Conservation (phyloP, 92 coral and sea anemone genomes). For the Phenganax marumi region DNA sequence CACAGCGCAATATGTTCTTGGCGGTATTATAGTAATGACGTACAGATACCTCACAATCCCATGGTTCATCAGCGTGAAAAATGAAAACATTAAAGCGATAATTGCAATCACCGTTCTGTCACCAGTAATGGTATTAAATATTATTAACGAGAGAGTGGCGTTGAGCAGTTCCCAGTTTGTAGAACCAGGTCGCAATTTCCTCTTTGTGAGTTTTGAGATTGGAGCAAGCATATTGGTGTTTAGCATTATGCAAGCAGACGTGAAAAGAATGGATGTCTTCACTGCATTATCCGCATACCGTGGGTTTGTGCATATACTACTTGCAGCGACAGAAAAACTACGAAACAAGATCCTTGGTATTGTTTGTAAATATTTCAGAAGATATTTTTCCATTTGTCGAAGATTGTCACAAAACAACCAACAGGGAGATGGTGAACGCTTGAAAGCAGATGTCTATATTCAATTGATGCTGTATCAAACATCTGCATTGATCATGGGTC, state of each 20-base stretch:
- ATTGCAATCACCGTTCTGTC: conserved; percentile 7
- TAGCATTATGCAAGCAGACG: conserved; percentile 31
- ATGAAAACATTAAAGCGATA: conserved; percentile 15
- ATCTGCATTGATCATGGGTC: conserved; percentile 23
- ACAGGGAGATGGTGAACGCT: background rate
- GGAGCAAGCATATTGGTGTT: conserved; percentile 17
- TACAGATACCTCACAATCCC: conserved; percentile 31
- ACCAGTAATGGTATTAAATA: background rate
- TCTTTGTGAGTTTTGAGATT: conserved; percentile 3
- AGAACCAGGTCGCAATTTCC: conserved; percentile 8
- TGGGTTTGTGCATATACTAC: background rate
- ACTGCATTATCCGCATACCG: conserved; percentile 10
- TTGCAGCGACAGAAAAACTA: conserved; percentile 2
- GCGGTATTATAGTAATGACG: background rate
- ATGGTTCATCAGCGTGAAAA: conserved; percentile 2
- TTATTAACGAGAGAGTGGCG: conserved; percentile 21
- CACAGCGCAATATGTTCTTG: conserved; percentile 26
- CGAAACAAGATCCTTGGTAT: background rate
- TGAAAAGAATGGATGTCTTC: conserved; percentile 3
- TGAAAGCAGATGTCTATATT: conserved; percentile 26
- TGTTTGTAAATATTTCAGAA: background rate
- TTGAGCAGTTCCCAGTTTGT: conserved; percentile 12
- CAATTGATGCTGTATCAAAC: conserved; percentile 29
- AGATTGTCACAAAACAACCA: background rate
- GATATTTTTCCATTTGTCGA: background rate